Percentiles rank a stretch among this genome's conserved stretches.
These are phyloP conservation scores for Panagrolaimus sp. DNA, from an alignment of 1,140 invertebrate species.

Conservation along the genomic window DNA sequence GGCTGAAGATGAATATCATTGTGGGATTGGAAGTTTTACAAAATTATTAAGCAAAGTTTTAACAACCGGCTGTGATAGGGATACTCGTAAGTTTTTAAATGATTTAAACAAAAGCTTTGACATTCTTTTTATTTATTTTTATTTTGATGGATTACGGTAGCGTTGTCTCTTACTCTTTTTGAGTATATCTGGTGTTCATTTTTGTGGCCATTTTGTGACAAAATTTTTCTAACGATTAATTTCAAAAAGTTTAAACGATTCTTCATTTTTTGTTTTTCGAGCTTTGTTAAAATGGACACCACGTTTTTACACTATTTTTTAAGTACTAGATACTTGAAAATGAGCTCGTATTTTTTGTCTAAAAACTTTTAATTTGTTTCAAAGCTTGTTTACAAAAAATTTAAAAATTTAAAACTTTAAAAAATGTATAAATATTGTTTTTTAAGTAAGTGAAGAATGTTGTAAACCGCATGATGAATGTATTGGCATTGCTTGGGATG, in stretches of 20 bases:
- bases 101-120: background rate
- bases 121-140: background rate
- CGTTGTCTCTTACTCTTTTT: background rate
- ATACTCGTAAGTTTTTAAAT: background rate
- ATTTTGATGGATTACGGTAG: background rate
- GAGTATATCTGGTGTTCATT: background rate
- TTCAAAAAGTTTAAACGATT: background rate
- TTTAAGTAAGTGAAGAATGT: conserved; percentile 7
- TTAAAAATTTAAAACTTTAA: background rate
- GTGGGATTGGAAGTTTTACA: background rate
- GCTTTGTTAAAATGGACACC: no score
- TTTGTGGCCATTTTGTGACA: background rate
- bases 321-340: no score
- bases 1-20: conserved; percentile 8
- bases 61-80: conserved; percentile 6
- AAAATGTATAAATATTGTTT: background rate
- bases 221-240: background rate
- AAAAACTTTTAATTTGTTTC: background rate
- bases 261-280: background rate
- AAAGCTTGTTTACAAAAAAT: background rate
- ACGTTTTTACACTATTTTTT: no score
- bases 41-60: background rate
- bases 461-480: conserved; percentile 1
- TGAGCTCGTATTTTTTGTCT: background rate
- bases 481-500: background rate